Evolutionary conservation across 2,888 invertebrate genomes (phyloP).

Genomic region (Sphinx pinastri): DNA sequence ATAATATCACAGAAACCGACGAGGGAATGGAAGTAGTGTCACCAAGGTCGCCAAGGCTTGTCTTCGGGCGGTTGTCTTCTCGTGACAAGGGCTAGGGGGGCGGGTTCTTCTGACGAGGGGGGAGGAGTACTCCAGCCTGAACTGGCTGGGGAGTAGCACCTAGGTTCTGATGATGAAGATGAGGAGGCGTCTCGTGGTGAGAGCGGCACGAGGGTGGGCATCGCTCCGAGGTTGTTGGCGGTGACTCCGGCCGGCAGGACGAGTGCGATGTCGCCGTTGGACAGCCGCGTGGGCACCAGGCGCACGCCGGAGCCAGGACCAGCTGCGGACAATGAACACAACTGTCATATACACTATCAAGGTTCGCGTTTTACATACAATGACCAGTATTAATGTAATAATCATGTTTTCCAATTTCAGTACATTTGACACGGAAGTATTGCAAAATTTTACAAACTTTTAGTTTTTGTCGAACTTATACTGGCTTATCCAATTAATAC

Average conservation of each 20-base stretch:
- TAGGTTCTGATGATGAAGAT: slow-evolving; percentile 85
- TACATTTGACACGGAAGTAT: neutral
- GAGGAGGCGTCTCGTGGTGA: slow-evolving; percentile 90
- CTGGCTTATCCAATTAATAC: too few relatives aligned
- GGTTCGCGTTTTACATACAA: neutral
- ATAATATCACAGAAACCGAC: slow-evolving; percentile 53
- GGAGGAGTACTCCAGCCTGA: slow-evolving; percentile 78
- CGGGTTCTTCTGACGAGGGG: slow-evolving; percentile 67
- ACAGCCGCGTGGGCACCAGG: slow-evolving; percentile 90
- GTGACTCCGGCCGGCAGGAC: slow-evolving; percentile 88
- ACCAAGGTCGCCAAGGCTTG: slow-evolving; percentile 94
- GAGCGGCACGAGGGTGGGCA: slow-evolving; percentile 89
- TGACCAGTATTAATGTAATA: neutral
- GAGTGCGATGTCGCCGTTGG: slow-evolving; percentile 93
- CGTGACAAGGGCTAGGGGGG: slow-evolving; percentile 89
- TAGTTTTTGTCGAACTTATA: too few relatives aligned
- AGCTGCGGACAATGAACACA: slow-evolving; percentile 71
- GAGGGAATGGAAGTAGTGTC: slow-evolving; percentile 58
- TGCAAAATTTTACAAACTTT: too few relatives aligned
- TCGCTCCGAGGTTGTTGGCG: slow-evolving; percentile 75
- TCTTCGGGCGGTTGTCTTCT: slow-evolving; percentile 87
- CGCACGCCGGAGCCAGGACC: slow-evolving; percentile 89
- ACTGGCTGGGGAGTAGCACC: slow-evolving; percentile 85
- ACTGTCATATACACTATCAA: neutral
- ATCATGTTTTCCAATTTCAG: neutral